Evolutionary conservation across 2,888 invertebrate species (phyloP).

Genomic region (Machimus rusticus): DNA sequence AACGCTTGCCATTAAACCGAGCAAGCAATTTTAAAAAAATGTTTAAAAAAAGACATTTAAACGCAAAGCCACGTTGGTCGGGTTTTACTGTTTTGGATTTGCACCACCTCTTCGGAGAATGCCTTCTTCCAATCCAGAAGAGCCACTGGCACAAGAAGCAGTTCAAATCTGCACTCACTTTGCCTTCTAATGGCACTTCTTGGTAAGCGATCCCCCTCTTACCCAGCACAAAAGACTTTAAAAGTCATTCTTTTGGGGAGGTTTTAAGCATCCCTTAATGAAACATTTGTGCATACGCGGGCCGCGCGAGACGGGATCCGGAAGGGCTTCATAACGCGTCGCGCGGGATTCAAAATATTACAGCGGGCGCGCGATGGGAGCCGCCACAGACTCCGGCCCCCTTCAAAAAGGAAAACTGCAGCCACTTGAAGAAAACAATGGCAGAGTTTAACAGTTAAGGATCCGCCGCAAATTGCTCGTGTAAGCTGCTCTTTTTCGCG

Average conservation of each 20-base stretch:
- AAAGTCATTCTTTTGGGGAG: conserved; percentile 33
- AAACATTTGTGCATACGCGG: conserved; percentile 17
- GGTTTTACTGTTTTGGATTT: conserved; percentile 33
- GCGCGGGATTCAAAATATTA: background rate
- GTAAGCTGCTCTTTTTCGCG: conserved; percentile 33
- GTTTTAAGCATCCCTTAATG: conserved; percentile 39
- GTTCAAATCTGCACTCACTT: conserved; percentile 25
- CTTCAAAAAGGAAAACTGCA: conserved; percentile 9
- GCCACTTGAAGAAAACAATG: conserved; percentile 27
- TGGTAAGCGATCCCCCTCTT: conserved; percentile 36
- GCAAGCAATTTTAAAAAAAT: background rate
- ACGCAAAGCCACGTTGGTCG: background rate
- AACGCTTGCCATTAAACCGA: background rate
- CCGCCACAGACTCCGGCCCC: background rate
- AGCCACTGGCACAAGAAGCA: conserved; percentile 1
- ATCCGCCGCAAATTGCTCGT: conserved; percentile 34
- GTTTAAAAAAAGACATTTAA: background rate
- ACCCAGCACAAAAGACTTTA: conserved; percentile 30
- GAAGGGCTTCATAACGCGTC: conserved; percentile 21
- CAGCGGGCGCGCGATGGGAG: background rate
- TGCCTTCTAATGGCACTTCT: conserved; percentile 30
- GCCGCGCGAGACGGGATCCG: background rate
- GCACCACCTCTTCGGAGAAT: conserved; percentile 27
- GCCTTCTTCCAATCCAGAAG: conserved; percentile 4
- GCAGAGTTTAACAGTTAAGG: conserved; percentile 34